Conservation (phyloP, 2,113 vertebrate genomes). For the Epinephelus lanceolatus region DNA sequence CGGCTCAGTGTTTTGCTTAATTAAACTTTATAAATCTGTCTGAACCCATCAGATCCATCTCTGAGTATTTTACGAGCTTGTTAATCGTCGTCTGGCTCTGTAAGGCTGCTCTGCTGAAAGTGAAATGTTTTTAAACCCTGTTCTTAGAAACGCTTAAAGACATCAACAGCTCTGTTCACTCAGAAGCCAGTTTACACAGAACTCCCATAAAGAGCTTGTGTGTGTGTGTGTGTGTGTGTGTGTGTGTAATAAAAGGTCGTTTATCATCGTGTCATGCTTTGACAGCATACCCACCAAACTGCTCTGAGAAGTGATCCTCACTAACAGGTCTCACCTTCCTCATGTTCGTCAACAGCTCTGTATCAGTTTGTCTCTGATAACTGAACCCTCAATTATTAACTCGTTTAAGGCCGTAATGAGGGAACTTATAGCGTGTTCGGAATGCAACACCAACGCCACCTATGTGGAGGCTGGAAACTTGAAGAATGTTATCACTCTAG, state of each 20-base stretch:
- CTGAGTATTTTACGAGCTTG: neutral
- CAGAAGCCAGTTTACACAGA: neutral
- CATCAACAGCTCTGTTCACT: neutral
- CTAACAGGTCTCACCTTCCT: neutral
- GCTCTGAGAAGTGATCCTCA: too few relatives aligned
- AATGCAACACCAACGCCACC: too few relatives aligned
- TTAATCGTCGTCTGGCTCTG: neutral
- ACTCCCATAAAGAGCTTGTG: neutral
- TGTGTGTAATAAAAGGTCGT: neutral
- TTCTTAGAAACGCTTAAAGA: neutral
- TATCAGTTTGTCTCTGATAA: too few relatives aligned
- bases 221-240: neutral
- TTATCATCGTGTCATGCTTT: neutral
- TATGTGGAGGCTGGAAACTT: too few relatives aligned
- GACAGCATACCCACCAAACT: too few relatives aligned
- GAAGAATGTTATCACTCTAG: too few relatives aligned
- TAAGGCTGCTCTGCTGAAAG: neutral
- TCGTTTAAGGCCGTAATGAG: too few relatives aligned
- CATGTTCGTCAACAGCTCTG: neutral
- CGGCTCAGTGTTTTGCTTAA: too few relatives aligned
- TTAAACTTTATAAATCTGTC: too few relatives aligned
- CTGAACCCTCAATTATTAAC: too few relatives aligned
- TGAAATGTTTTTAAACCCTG: neutral
- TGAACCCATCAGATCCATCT: neutral
- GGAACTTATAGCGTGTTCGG: too few relatives aligned